Base-by-base conservation (phyloP, 2,888 invertebrate species). In the Polymixis lichenea region DNA sequence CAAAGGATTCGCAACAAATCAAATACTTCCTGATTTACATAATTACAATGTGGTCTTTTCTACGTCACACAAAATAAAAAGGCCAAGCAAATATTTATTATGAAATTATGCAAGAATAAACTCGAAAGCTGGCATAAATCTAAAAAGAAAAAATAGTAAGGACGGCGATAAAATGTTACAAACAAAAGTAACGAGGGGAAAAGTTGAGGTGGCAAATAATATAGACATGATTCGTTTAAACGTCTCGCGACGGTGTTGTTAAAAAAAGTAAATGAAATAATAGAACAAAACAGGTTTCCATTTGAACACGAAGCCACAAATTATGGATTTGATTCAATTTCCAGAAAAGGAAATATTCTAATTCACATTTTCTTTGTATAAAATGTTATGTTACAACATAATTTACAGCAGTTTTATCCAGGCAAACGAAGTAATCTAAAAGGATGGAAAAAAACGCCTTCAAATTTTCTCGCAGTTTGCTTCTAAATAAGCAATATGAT, bases 151-250 rank as follows among this genome's bases (percentile, higher is more conserved):
- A 75, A 66, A 80, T 71, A 72, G 61, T 67, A 25, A 38, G 53
- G 53, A 72, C 4, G 43, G 46, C n/a, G 77, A 83, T 75, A 72
- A 79, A 83, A 79, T 61, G 43, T 83, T 53, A 68, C 49, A 25
- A 70, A 56, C 72, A 55, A 13, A 60, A 60, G 11, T 66, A 83
- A 75, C 28, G 28, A 64, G n/a, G 38, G 9, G 5, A 78, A 70
- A 77, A 32, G 69, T 28, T 64, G 69, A 79, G 74, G 64, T 70
- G 69, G 62, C 53, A n/a, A n/a, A n/a, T n/a, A n/a, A n/a, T n/a
- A n/a, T n/a, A n/a, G n/a, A n/a, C n/a, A 67, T n/a, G n/a, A n/a
- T n/a, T n/a, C n/a, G n/a, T n/a, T 61, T 71, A 53, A 28, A 58
- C 15, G 58, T 69, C 72, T 38, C n/a, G 32, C 62, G 51, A 58